Base-by-base conservation (phyloP, 2,888 invertebrate species). In the Plemyria rubiginata region DNA sequence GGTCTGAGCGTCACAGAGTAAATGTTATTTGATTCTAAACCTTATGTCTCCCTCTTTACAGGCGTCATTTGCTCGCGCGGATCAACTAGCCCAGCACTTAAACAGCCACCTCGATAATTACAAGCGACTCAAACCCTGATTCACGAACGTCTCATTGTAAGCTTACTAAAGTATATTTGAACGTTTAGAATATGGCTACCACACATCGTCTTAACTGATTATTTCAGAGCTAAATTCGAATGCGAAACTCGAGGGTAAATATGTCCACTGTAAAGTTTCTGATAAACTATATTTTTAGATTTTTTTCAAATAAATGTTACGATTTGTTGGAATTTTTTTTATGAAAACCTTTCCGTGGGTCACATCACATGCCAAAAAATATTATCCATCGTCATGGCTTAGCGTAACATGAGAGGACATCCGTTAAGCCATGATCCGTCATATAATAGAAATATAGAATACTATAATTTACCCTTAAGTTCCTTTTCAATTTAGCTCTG, bases 71-170 rank as follows among this genome's bases (percentile, higher is more conserved):
- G 90, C 85, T 0, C 83, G 89, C 48, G 90, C 92, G 0, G 91
- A 92, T 51, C 91, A 92, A 11, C 72, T 93, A 2, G 93, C 93
- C 0, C 88, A 90, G 60, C 93, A 93, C 51, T 79, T 93, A 3
- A 93, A 93, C 88, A 93, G 93, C 63, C 93, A 93, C 71, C 85
- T 93, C 68, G 92, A 92, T 1, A 90, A 89, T 80, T 93, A 93
- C 82, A 91, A 90, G 67, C 88, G 90, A 2, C 80, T 91, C 50
- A 92, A 92, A 81, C 87, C 90, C 49, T 92, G 66, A 66, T 46
- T 59, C 54, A 38, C n/a, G 43, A 49, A 38, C 51, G 8, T 7
- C 7, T n/a, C 2, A 38, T 32, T 32, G 32, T 11, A 11, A 38
- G 11, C 36, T 38, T 43, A 8, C 43, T 45, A 16, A 15, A 16